Evolutionary conservation across 2,797 vertebrate genomes (phyloP).

Genomic region (Hoplostethus atlanticus): DNA sequence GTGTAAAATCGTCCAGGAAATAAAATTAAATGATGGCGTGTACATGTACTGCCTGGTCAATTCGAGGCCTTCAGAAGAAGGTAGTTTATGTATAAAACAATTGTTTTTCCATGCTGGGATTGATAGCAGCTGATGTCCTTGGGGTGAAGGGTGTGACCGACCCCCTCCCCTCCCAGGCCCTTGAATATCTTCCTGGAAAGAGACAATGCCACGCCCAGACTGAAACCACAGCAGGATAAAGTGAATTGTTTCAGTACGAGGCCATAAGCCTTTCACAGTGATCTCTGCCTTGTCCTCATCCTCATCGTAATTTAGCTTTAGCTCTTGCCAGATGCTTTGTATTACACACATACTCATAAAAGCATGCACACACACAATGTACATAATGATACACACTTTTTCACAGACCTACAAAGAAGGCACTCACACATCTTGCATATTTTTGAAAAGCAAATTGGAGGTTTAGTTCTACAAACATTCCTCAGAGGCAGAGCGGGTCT

Average conservation of each 20-base stretch:
- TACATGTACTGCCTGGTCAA: not conserved
- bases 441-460: not conserved
- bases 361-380: not conserved
- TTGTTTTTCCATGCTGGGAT: not conserved
- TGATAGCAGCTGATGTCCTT: slow-evolving; percentile 8
- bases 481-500: no score
- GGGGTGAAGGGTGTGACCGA: slow-evolving; percentile 34
- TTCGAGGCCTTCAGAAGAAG: not conserved
- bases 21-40: not conserved
- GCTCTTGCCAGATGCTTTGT: slow-evolving; percentile 19
- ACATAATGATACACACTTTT: no score
- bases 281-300: slow-evolving; percentile 12
- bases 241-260: slow-evolving; percentile 51
- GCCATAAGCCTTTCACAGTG: slow-evolving; percentile 20
- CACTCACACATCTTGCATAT: not conserved
- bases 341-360: not conserved
- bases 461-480: no score
- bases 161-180: not conserved
- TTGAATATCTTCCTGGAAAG: slow-evolving; percentile 24
- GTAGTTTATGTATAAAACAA: not conserved
- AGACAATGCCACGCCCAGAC: slow-evolving; percentile 54
- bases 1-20: not conserved
- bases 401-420: not conserved
- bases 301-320: not conserved
- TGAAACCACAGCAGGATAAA: slow-evolving; percentile 27